Percentiles rank a stretch among this genome's conserved stretches.
phyloP scores from a whole-genome alignment of 2,888 invertebrate genomes.

The Incurvaria masculella region DNA sequence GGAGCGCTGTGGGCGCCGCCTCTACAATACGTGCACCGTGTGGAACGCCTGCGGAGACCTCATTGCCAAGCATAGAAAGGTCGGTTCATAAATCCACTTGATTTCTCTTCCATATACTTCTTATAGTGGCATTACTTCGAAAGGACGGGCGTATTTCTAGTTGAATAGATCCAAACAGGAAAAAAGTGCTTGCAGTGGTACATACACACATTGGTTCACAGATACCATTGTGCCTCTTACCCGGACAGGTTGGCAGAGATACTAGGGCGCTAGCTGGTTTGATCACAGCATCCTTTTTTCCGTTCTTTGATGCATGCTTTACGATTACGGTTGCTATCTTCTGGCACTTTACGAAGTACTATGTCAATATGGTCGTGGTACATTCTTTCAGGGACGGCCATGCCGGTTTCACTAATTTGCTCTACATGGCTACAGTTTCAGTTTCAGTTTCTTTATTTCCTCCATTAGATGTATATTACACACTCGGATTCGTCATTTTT shows the following conservation, averaged over 20 bases:
- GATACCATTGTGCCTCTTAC: neutral
- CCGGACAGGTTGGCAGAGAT: neutral
- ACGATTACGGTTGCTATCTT: neutral
- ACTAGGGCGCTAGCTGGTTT: neutral
- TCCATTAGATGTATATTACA: too few species aligned
- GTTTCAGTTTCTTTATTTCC: too few species aligned
- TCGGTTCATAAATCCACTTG: constrained; percentile 24
- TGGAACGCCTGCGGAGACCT: constrained; percentile 78
- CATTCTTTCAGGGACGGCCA: too few species aligned
- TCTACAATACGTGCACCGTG: constrained; percentile 87
- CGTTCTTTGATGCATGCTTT: constrained; percentile 1
- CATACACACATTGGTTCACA: neutral
- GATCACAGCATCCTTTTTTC: neutral
- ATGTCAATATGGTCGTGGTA: too few species aligned
- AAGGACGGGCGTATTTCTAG: too few species aligned
- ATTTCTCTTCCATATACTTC: neutral
- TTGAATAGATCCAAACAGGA: too few species aligned
- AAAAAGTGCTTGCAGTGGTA: too few species aligned
- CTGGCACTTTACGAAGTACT: too few species aligned
- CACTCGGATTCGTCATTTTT: too few species aligned
- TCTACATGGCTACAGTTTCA: too few species aligned
- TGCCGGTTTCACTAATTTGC: too few species aligned
- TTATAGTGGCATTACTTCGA: neutral
- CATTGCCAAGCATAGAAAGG: constrained; percentile 82
- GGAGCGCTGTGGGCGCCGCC: constrained; percentile 64